phyloP scores from a whole-genome alignment of 92 coral and sea anemone species.

The Umimayanthus chanpuru region DNA sequence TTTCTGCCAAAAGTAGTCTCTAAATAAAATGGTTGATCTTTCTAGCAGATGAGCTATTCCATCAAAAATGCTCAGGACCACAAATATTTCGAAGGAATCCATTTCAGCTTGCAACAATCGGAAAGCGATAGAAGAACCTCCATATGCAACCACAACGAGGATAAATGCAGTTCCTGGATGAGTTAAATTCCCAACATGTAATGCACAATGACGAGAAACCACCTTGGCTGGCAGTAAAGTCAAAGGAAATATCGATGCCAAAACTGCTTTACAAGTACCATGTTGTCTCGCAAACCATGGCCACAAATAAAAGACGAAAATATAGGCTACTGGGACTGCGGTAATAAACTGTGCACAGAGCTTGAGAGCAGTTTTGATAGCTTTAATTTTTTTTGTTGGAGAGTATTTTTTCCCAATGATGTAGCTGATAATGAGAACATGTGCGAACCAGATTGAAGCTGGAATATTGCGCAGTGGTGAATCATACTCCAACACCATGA shows the following conservation, averaged over 20 bases:
- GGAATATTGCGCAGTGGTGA: not conserved
- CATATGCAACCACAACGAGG: not conserved
- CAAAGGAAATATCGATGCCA: not conserved
- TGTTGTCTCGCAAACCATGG: not conserved
- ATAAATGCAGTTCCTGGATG: not conserved
- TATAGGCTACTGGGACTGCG: not conserved
- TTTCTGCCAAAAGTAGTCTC: conserved; percentile 16
- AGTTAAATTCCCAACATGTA: not conserved
- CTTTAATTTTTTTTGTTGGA: not conserved
- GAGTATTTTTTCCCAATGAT: not conserved
- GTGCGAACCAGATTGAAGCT: not conserved
- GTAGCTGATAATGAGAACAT: not conserved
- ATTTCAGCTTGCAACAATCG: not conserved
- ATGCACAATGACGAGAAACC: not conserved
- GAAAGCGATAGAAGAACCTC: not conserved
- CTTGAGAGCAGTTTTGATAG: not conserved
- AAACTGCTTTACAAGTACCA: not conserved
- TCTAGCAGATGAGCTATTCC: not conserved
- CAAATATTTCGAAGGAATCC: not conserved
- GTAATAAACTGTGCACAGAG: not conserved
- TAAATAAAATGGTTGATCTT: not conserved
- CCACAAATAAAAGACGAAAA: not conserved
- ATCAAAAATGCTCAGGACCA: not conserved
- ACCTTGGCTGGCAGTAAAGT: not conserved
- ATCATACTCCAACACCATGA: not conserved